Evolutionary conservation across 2,797 vertebrate species (phyloP).

Genomic region (Pyrocephalus nanus): DNA sequence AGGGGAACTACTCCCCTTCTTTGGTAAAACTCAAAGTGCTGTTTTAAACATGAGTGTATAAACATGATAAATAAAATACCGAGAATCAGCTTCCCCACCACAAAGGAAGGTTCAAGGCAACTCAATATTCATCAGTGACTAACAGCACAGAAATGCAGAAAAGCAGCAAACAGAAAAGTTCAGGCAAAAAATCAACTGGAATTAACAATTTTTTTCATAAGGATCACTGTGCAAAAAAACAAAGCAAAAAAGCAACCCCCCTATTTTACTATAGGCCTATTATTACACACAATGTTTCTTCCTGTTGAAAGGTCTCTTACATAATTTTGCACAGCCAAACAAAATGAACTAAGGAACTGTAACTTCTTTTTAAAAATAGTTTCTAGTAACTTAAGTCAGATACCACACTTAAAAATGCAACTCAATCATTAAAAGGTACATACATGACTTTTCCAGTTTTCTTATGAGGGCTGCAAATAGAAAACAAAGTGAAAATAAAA

Average conservation of each 20-base stretch:
- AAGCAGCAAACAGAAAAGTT: not conserved
- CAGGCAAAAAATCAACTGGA: not conserved
- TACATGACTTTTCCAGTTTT: conserved; percentile 75
- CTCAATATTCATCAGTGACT: not conserved
- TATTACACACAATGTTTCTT: not conserved
- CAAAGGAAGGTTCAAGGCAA: not conserved
- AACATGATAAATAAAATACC: not conserved
- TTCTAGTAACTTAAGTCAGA: not conserved
- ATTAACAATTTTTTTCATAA: not conserved
- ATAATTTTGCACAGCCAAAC: not conserved
- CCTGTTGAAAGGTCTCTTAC: not conserved
- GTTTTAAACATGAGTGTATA: not conserved
- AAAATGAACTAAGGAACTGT: not conserved
- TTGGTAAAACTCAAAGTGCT: not conserved
- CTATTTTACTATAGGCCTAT: not conserved
- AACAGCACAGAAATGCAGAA: accelerated
- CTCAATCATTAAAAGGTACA: conserved; percentile 10
- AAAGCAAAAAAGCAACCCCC: too few species aligned
- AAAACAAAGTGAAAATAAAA: conserved; percentile 50
- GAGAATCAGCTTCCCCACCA: not conserved
- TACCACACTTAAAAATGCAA: not conserved
- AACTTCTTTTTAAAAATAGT: accelerated
- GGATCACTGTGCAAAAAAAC: not conserved
- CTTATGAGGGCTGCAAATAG: conserved; percentile 74
- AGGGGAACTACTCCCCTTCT: not conserved